phyloP scores from a whole-genome alignment of 2,113 vertebrate species.

The Chlorodrepanis virens region DNA sequence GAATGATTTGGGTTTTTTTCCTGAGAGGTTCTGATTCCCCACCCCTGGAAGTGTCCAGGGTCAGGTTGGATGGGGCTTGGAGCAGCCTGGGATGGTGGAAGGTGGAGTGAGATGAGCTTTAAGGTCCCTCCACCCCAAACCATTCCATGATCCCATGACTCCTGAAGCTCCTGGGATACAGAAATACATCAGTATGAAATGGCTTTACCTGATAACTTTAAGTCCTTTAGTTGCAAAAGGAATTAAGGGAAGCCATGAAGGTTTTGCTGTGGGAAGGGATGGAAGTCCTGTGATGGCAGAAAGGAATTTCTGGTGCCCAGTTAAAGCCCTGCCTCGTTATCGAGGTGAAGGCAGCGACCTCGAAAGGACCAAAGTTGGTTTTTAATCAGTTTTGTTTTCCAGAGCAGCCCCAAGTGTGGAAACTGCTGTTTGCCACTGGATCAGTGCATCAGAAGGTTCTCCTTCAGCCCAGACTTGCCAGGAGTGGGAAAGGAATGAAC shows the following conservation, averaged over 20 bases:
- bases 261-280: background rate
- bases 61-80: background rate
- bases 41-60: background rate
- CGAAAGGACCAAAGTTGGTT: background rate
- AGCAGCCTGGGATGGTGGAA: rapidly evolving
- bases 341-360: background rate
- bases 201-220: background rate
- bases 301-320: background rate
- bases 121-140: background rate
- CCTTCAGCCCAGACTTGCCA: background rate
- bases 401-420: background rate
- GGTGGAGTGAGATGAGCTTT: background rate
- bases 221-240: background rate
- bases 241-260: background rate
- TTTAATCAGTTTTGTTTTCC: background rate
- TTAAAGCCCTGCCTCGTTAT: rapidly evolving
- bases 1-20: rapidly evolving
- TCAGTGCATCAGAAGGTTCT: background rate
- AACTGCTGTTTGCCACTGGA: background rate
- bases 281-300: background rate
- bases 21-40: background rate
- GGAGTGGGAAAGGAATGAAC: background rate
- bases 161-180: background rate
- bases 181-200: background rate
- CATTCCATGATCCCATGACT: background rate